These are phyloP conservation scores for Pelobates cultripes DNA, from an alignment of 2,797 vertebrate genomes.

Conservation along the genomic window DNA sequence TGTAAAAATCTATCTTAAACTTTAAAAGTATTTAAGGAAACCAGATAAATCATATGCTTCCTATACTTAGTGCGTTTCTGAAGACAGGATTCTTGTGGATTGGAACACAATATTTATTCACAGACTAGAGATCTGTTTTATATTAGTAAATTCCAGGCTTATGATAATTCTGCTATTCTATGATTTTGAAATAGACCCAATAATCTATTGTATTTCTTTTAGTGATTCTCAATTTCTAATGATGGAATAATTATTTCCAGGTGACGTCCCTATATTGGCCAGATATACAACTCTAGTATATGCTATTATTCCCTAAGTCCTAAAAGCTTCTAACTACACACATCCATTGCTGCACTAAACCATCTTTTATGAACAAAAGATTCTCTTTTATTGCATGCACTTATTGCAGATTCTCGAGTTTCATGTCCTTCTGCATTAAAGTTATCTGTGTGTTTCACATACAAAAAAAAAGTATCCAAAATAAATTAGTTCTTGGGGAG, in stretches of 20 bases:
- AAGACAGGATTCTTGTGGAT: constrained; percentile 21
- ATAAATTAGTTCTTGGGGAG: constrained; percentile 65
- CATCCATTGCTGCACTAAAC: constrained; percentile 31
- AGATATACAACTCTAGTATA: constrained; percentile 34
- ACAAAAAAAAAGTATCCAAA: constrained; percentile 46
- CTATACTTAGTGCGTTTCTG: neutral
- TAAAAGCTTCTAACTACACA: constrained; percentile 45
- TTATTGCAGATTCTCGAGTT: too few species aligned
- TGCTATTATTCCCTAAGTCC: constrained; percentile 35
- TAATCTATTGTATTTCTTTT: constrained; percentile 39
- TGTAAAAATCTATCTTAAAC: neutral
- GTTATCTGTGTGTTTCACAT: too few species aligned
- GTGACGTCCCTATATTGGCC: constrained; percentile 31
- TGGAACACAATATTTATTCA: constrained; percentile 11
- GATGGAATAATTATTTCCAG: constrained; percentile 47
- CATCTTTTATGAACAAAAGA: constrained; percentile 44
- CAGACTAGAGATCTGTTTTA: constrained; percentile 38
- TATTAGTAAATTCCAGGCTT: constrained; percentile 28
- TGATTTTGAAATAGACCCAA: constrained; percentile 41
- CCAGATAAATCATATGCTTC: constrained; percentile 23
- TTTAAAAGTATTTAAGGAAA: constrained; percentile 7
- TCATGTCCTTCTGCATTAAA: too few species aligned
- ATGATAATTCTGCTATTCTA: constrained; percentile 41
- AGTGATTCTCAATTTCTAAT: constrained; percentile 33
- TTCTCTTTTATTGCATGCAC: too few species aligned